Evolutionary conservation across 2,888 invertebrate species (phyloP), one percentile per base, ranked within the genome.

Genomic region (Toxonevra muliebris): DNA sequence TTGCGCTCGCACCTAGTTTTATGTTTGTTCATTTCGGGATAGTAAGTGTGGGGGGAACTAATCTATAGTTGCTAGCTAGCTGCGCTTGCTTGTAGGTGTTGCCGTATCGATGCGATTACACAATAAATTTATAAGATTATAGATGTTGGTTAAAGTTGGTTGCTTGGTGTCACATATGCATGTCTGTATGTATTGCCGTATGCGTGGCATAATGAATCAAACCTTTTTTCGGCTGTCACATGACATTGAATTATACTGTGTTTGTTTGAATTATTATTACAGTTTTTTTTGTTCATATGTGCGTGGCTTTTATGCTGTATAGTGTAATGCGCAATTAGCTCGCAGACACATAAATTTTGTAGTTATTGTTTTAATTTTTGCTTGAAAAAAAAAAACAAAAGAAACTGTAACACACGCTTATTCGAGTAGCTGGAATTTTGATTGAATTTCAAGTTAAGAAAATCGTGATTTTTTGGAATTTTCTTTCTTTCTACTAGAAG

Each of bases 31-130:
- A 45, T 64, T 19, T 9, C 53, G 30, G 63, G 63, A 45, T n/a
- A n/a, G n/a, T n/a, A n/a, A n/a, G n/a, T 53, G 15, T 13, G 42
- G 13, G 41, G n/a, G n/a, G 11, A 41, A 42, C 30, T 10, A 12
- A 30, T 30, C 30, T 30, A 2, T 64, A 55, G 45, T 40, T 20
- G 54, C 42, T 40, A 48, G 1, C 5, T 57, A 40, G 30, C 42
- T 58, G 50, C n/a, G 20, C 13, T 54, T 3, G 13, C 4, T 52
- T 13, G 55, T 57, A 66, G 63, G 63, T 66, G 66, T 66, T 60
- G 50, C 59, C 63, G 66, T 64, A 66, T 63, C 66, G 69, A 41
- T 15, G 63, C 66, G 69, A 66, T 69, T 69, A 66, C 66, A 61
- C 57, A 55, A 67, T 65, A 66, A 61, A 66, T 66, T 61, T 64